phyloP scores from a whole-genome alignment of 2,888 invertebrate genomes.

The Helicoverpa assulta region DNA sequence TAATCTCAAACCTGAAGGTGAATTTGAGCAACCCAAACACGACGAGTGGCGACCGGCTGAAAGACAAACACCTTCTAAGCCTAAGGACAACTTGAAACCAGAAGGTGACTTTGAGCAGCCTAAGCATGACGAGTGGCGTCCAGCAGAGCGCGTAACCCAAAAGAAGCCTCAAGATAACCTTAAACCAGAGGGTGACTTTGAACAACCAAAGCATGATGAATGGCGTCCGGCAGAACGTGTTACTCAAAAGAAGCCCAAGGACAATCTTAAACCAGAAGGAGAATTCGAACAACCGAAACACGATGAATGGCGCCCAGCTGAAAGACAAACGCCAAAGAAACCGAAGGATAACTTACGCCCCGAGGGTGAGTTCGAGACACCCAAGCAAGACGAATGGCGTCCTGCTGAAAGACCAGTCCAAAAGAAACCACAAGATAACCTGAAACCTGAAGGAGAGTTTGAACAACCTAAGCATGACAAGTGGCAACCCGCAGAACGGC shows the following conservation, averaged over 20 bases:
- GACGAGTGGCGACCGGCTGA: conserved; percentile 86
- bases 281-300: conserved; percentile 87
- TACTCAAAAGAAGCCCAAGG: conserved; percentile 89
- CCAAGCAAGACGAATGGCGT: conserved; percentile 73
- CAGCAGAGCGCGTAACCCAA: conserved; percentile 75
- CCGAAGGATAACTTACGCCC: conserved; percentile 90
- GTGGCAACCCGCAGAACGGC: conserved; percentile 84
- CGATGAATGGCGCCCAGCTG: conserved; percentile 83
- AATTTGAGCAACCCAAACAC: conserved; percentile 66
- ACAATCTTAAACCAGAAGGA: conserved; percentile 90
- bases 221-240: conserved; percentile 84
- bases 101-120: conserved; percentile 90
- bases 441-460: conserved; percentile 83
- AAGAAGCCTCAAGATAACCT: conserved; percentile 88
- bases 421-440: conserved; percentile 74
- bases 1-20: conserved; percentile 90
- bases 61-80: conserved; percentile 88
- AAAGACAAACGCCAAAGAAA: conserved; percentile 67
- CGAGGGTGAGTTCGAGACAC: conserved; percentile 76
- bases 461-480: conserved; percentile 70
- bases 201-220: conserved; percentile 80
- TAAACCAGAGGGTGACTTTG: conserved; percentile 85
- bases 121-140: conserved; percentile 79
- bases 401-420: conserved; percentile 69
- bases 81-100: conserved; percentile 89